phyloP scores from a whole-genome alignment of 2,113 vertebrate genomes.

The Onychostruthus taczanowskii region DNA sequence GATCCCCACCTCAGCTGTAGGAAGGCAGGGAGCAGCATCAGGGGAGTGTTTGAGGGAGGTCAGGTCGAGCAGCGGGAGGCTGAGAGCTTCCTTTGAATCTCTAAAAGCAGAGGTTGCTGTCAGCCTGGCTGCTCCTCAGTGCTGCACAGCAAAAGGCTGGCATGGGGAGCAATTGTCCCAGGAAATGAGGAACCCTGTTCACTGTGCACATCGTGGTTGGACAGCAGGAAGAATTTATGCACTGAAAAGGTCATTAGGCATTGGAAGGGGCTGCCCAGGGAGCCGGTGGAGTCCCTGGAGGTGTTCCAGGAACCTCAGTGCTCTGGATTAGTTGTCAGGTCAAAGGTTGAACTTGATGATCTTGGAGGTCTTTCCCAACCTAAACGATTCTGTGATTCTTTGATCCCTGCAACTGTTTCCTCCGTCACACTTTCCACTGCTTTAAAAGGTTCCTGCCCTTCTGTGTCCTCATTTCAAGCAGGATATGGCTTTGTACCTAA shows the following conservation, averaged over 20 bases:
- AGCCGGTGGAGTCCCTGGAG: background rate
- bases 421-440: background rate
- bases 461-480: background rate
- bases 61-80: background rate
- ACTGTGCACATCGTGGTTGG: rapidly evolving
- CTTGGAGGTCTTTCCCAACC: background rate
- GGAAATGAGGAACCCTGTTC: rapidly evolving
- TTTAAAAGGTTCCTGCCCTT: background rate
- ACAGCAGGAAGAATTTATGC: background rate
- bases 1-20: background rate
- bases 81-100: background rate
- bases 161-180: rapidly evolving
- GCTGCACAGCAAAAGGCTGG: background rate
- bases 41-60: background rate
- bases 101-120: background rate
- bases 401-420: rapidly evolving
- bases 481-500: background rate
- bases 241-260: background rate
- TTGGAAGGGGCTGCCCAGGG: background rate
- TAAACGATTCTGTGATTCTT: rapidly evolving
- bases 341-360: background rate
- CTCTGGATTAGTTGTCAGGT: background rate
- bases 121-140: background rate
- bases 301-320: background rate
- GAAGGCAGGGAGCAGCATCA: background rate